A percentile compares a stretch with the other conserved stretches of the same genome.
Conservation (phyloP, 2,113 vertebrate species). For the Seriola rivoliana region DNA sequence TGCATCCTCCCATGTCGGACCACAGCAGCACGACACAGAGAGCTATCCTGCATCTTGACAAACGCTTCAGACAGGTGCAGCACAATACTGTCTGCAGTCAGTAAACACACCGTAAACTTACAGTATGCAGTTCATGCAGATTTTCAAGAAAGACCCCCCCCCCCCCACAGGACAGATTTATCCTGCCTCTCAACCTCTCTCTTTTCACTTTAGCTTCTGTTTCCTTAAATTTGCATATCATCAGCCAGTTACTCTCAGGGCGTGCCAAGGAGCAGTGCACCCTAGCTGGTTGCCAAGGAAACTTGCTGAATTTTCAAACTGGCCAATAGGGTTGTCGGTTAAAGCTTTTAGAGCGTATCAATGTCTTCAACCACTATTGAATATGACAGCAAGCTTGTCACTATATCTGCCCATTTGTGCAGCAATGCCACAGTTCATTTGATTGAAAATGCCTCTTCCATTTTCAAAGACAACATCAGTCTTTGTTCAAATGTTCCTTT, state of each 20-base stretch:
- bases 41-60: slow-evolving; percentile 51
- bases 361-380: slow-evolving; percentile 8
- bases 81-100: slow-evolving; percentile 41
- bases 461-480: background rate
- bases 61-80: slow-evolving; percentile 21
- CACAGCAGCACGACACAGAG: slow-evolving; percentile 30
- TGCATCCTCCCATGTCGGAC: slow-evolving; percentile 18
- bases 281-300: slow-evolving; percentile 63
- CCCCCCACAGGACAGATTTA: slow-evolving; percentile 19
- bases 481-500: background rate
- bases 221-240: slow-evolving; percentile 65
- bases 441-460: background rate
- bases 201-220: slow-evolving; percentile 39
- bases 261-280: slow-evolving; percentile 56
- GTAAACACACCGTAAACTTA: slow-evolving; percentile 14
- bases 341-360: slow-evolving; percentile 21
- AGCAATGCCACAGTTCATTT: slow-evolving; percentile 13
- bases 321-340: slow-evolving; percentile 26
- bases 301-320: slow-evolving; percentile 59
- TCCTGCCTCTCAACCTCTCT: slow-evolving; percentile 14
- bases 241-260: slow-evolving; percentile 48
- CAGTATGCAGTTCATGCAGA: background rate
- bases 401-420: background rate
- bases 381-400: background rate
- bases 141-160: background rate